phyloP scores from a whole-genome alignment of 2,888 invertebrate species.

The Oscheius sp. region DNA sequence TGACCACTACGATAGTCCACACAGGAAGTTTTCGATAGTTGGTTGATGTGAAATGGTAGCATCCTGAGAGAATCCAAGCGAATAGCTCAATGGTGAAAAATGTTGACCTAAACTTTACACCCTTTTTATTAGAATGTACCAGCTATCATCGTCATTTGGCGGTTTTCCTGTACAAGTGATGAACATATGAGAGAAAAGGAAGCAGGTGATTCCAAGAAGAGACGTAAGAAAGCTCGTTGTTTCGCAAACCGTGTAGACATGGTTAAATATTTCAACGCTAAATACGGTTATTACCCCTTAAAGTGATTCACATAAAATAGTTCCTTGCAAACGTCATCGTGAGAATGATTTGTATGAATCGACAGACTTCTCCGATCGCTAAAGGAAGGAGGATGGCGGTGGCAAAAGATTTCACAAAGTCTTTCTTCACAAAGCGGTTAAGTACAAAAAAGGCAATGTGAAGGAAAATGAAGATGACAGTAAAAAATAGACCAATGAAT shows the following conservation, averaged over 20 bases:
- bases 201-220: not conserved
- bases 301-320: slow-evolving; percentile 1
- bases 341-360: not conserved
- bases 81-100: not conserved
- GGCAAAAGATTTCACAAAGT: slow-evolving; percentile 17
- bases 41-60: slow-evolving; percentile 2
- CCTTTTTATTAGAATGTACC: not conserved
- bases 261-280: slow-evolving; percentile 10
- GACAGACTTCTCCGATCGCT: not conserved
- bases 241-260: slow-evolving; percentile 7
- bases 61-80: slow-evolving; percentile 19
- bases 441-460: not conserved
- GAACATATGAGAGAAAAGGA: slow-evolving; percentile 1
- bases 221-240: slow-evolving; percentile 7
- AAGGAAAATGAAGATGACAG: not conserved
- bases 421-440: not conserved
- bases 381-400: not conserved
- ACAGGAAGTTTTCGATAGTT: slow-evolving; percentile 1
- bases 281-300: not conserved
- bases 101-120: slow-evolving; percentile 1
- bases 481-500: not conserved
- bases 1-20: not conserved
- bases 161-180: slow-evolving; percentile 2
- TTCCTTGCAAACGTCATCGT: not conserved
- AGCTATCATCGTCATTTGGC: slow-evolving; percentile 18